Conservation (phyloP, 1,140 invertebrate genomes). For the Cryptotermes secundus region DNA sequence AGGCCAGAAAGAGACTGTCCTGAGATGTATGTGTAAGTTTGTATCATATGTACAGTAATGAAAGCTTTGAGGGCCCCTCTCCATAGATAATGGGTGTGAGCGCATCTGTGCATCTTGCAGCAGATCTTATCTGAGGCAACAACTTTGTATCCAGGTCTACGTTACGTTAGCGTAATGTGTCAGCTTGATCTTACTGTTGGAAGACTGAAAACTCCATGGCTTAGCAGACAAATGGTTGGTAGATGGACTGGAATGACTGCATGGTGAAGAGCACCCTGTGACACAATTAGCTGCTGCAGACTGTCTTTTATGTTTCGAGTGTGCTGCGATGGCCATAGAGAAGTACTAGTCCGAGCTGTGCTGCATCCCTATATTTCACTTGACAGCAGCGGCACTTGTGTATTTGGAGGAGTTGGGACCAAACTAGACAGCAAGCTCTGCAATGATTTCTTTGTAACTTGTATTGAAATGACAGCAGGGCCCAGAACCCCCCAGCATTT, state of each 20-base stretch:
- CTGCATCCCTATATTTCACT: not conserved
- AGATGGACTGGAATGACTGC: not conserved
- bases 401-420: slow-evolving; percentile 26
- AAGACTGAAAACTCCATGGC: not conserved
- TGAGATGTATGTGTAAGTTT: slow-evolving; percentile 17
- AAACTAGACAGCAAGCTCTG: slow-evolving; percentile 21
- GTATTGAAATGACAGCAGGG: slow-evolving; percentile 24
- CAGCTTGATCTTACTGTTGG: not conserved
- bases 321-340: slow-evolving; percentile 19
- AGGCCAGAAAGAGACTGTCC: slow-evolving; percentile 32
- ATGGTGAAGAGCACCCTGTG: not conserved
- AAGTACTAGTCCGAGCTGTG: slow-evolving; percentile 15
- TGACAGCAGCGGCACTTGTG: slow-evolving; percentile 16
- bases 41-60: slow-evolving; percentile 30
- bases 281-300: not conserved
- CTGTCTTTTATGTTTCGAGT: slow-evolving; percentile 16
- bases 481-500: not conserved
- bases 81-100: not conserved
- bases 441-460: slow-evolving; percentile 23
- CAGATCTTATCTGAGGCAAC: not conserved
- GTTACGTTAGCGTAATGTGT: not conserved
- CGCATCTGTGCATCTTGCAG: not conserved
- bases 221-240: not conserved
- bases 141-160: not conserved
- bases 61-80: slow-evolving; percentile 19